Evolutionary conservation across 2,113 vertebrate species (phyloP), one percentile per base, ranked within the genome.

Genomic region (Channa argus): DNA sequence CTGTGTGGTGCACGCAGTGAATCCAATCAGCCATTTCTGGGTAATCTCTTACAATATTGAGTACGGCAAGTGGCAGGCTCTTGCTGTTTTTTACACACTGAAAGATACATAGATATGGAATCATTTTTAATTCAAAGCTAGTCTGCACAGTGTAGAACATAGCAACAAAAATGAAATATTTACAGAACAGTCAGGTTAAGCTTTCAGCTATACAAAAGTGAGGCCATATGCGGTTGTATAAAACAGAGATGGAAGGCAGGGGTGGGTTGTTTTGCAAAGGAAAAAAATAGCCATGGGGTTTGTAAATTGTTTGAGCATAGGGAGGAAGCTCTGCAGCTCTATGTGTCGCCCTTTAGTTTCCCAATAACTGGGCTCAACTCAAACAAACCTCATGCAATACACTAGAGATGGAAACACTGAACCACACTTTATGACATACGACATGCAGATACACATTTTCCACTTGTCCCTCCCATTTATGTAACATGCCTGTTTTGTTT

Each of bases 1-100:
- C 53, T 0, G 52, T 51, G 15, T n/a, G 33, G 62, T 90, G 66
- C 33, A 92, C 36, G 2, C 94, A 85, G 12, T 91, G 82, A 44
- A 94, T 83, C 93, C 94, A 95, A 41, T 90, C 63, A 1, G 37
- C 81, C 93, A 95, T 95, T 80, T 95, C 93, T 7, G 92, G 83
- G 49, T 95, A 38, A 41, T 94, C 75, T 71, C 80, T 93, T 38
- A 95, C 74, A 2, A 94, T 4, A 11, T 10, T 85, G 11, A 95
- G 36, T 3, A 91, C 93, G 9, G 37, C 5, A n/a, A 34, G 44
- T 0, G 91, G 87, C 12, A 94, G 61, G 12, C 1, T 39, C 43
- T 11, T 88, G 79, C 93, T 95, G 86, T 94, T 82, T 58, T 33
- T 41, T 2, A 89, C 85, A 83, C 94, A 95, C 94, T 95, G 64